These are phyloP conservation scores for Epiperipatus broadwayi DNA, from an alignment of 2,888 invertebrate species.

Conservation along the genomic window DNA sequence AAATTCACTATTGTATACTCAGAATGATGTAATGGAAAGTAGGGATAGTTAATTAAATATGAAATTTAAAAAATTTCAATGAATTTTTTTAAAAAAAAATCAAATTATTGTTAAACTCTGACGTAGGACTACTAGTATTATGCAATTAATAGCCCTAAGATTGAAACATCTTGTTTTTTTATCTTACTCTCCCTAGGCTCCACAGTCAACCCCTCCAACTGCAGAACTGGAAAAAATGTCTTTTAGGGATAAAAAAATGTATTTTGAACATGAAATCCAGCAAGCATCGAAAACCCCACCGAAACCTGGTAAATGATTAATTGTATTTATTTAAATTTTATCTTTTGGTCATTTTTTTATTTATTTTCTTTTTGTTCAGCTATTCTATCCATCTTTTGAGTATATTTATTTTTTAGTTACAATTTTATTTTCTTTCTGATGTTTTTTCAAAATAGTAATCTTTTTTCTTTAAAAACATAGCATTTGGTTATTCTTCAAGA, in stretches of 20 bases:
- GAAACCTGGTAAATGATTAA: slow-evolving; percentile 49
- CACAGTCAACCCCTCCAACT: slow-evolving; percentile 32
- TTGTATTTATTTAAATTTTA: background rate
- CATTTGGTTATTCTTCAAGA: too few relatives aligned
- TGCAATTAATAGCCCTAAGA: too few relatives aligned
- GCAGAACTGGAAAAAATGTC: slow-evolving; percentile 51
- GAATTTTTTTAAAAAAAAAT: too few relatives aligned
- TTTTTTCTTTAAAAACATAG: too few relatives aligned
- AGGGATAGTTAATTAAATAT: too few relatives aligned
- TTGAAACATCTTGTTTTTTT: too few relatives aligned
- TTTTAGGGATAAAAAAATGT: slow-evolving; percentile 78
- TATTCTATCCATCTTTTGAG: background rate
- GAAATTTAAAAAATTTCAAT: too few relatives aligned
- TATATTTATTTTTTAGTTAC: slow-evolving; percentile 7
- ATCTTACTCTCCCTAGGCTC: slow-evolving; percentile 34
- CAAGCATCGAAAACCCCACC: slow-evolving; percentile 63
- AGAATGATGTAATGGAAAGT: too few relatives aligned
- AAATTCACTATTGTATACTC: too few relatives aligned
- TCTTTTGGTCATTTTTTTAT: slow-evolving; percentile 9
- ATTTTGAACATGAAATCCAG: slow-evolving; percentile 89
- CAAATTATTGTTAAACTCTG: too few relatives aligned
- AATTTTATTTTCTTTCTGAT: slow-evolving; percentile 11
- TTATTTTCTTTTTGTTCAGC: background rate
- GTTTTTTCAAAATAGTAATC: slow-evolving; percentile 12
- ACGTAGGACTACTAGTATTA: too few relatives aligned